A percentile compares a stretch with the other conserved stretches of the same genome.
These are phyloP conservation scores for Drosophila austrosaltans DNA, from an alignment of 2,888 invertebrate species.

Conservation along the genomic window DNA sequence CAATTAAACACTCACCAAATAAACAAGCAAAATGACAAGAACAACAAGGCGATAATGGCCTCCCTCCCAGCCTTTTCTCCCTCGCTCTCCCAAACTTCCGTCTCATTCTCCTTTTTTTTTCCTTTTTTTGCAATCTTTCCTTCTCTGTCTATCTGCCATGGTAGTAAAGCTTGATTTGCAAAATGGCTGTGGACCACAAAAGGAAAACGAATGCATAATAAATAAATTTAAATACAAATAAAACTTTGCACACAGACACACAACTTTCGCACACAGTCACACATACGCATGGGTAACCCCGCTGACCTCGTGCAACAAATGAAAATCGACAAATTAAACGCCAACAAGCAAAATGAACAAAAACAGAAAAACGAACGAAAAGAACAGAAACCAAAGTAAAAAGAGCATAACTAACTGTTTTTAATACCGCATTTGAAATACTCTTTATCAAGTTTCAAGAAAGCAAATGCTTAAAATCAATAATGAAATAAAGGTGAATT, in stretches of 20 bases:
- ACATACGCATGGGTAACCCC: constrained; percentile 8
- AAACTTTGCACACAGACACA: constrained; percentile 21
- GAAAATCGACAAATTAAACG: constrained; percentile 29
- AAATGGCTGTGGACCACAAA: constrained; percentile 39
- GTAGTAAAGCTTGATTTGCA: constrained; percentile 45
- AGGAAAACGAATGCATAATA: constrained; percentile 38
- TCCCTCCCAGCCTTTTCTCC: background rate
- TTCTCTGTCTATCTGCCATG: background rate
- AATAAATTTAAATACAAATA: constrained; percentile 45
- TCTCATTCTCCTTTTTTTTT: background rate
- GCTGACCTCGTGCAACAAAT: constrained; percentile 28
- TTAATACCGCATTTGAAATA: too few species aligned
- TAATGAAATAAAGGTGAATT: too few species aligned
- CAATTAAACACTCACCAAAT: constrained; percentile 63
- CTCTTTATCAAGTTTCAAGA: too few species aligned
- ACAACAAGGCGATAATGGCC: constrained; percentile 7
- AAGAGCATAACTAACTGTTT: too few species aligned
- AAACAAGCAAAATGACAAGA: constrained; percentile 47
- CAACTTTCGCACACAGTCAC: constrained; percentile 5
- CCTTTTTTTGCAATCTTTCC: background rate
- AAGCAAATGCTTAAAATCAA: too few species aligned
- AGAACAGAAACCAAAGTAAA: background rate
- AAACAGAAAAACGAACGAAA: constrained; percentile 1
- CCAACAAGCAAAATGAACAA: constrained; percentile 19
- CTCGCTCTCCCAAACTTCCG: background rate